Evolutionary conservation across 2,113 vertebrate genomes (phyloP), one percentile per base, ranked within the genome.

Genomic region (Smithornis capensis): DNA sequence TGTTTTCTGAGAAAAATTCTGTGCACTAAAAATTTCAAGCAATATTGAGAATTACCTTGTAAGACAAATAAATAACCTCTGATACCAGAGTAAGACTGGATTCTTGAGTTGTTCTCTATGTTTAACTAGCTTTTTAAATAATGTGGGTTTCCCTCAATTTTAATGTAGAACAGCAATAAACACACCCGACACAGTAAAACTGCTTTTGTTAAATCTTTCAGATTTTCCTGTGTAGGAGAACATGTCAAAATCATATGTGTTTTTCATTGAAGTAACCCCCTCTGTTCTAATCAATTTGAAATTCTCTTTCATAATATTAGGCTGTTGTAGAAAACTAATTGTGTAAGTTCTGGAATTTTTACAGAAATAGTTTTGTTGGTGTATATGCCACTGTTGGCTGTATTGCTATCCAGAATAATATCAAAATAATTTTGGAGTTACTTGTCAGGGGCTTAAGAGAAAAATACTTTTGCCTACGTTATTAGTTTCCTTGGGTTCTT

Each of bases 151-250:
- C 35, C 50, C 14, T 91, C 24, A 78, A 55, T 81, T 57, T 96
- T 92, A 95, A 84, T 97, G 93, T 97, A 95, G 92, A 84, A 89
- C 40, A 89, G 78, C 90, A 96, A 87, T 97, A 96, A 96, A 92
- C 94, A 65, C 75, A 91, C 56, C 87, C 94, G 91, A 92, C 31
- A 65, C 31, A 38, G 92, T 96, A 49, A 82, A 96, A 93, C 12
- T 64, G 56, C 50, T 74, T 78, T 96, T 97, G 87, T 95, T 96
- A 96, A 95, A 89, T 92, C 25, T 84, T 92, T 75, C 33, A 85
- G 50, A 64, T 89, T 96, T 96, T 95, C 57, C 88, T 91, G 14
- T 83, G 74, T 81, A 86, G 71, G 52, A 77, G 84, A 31, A 75
- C 12, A 37, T 89, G 12, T 83, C 57, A 80, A 87, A 91, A 89